These are phyloP conservation scores for Conistra vaccinii DNA, from an alignment of 2,888 invertebrate genomes.

Conservation along the genomic window DNA sequence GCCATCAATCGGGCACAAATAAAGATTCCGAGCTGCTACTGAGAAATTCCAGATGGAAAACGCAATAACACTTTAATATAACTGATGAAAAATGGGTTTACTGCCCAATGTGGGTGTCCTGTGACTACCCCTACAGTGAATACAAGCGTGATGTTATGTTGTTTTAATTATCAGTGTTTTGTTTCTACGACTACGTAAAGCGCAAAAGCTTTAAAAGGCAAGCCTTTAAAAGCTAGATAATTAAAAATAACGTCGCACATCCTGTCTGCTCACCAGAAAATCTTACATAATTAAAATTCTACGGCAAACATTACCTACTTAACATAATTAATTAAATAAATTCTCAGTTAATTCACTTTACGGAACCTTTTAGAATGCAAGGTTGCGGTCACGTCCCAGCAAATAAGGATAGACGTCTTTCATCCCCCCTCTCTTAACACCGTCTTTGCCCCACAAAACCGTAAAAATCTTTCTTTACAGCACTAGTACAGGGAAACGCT, in stretches of 20 bases:
- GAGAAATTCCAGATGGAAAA: too few relatives aligned
- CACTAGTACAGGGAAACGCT: conserved; percentile 84
- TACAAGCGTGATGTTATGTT: neutral
- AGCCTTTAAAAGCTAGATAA: conserved; percentile 13
- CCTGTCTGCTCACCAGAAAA: conserved; percentile 8
- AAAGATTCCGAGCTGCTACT: too few relatives aligned
- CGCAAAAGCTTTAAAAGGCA: conserved; percentile 1
- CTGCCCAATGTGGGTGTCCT: neutral
- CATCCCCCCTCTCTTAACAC: conserved; percentile 44
- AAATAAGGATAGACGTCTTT: conserved; percentile 83
- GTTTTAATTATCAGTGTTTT: neutral
- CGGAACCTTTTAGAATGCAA: conserved; percentile 81
- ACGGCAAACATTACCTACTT: conserved; percentile 43
- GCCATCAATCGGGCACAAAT: too few relatives aligned
- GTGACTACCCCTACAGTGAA: neutral
- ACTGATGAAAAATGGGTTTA: neutral
- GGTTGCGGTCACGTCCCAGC: conserved; percentile 83
- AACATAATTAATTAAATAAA: conserved; percentile 62
- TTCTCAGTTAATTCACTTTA: conserved; percentile 67
- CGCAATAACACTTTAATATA: neutral
- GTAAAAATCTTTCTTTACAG: conserved; percentile 87
- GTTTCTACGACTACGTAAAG: neutral
- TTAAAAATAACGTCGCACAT: conserved; percentile 25
- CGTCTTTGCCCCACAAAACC: conserved; percentile 71
- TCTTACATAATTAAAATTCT: conserved; percentile 26